phyloP scores from a whole-genome alignment of 2,888 invertebrate genomes.

The Odontothrips loti region DNA sequence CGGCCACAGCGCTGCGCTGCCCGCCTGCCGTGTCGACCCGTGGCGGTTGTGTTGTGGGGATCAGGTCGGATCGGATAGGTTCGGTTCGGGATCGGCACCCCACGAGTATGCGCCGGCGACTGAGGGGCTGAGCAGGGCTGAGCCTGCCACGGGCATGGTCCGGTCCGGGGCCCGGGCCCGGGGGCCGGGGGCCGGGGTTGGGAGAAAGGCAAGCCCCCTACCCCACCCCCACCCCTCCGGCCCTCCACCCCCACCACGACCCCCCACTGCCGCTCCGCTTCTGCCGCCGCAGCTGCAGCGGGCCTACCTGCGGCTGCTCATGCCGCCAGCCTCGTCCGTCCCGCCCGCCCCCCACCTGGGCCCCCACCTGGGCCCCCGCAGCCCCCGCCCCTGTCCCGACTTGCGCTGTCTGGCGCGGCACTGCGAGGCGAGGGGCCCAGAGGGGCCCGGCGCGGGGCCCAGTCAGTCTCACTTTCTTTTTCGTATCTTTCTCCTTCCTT shows the following conservation, averaged over 20 bases:
- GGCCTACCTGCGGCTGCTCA: background rate
- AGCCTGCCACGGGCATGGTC: too few relatives aligned
- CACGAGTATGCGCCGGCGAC: conserved; percentile 5
- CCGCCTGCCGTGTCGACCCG: background rate
- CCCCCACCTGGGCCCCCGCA: background rate
- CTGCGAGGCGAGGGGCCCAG: background rate
- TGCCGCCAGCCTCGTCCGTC: background rate
- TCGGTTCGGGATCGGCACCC: background rate
- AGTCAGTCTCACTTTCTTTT: conserved; percentile 25
- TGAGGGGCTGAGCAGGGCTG: background rate
- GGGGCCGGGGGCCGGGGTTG: background rate
- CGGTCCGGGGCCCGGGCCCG: background rate
- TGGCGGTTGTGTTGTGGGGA: too few relatives aligned
- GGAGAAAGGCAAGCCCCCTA: conserved; percentile 6
- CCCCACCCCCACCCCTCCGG: background rate
- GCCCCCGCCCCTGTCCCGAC: background rate
- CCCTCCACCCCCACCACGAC: background rate
- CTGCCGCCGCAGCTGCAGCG: background rate
- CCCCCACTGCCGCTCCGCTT: background rate
- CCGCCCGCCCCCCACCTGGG: background rate
- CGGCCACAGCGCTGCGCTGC: too few relatives aligned
- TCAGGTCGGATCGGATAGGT: background rate
- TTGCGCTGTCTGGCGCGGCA: background rate
- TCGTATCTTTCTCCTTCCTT: conserved; percentile 13
- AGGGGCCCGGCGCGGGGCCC: background rate